phyloP scores from a whole-genome alignment of 1,140 invertebrate genomes.

The Bicyclus anynana region DNA sequence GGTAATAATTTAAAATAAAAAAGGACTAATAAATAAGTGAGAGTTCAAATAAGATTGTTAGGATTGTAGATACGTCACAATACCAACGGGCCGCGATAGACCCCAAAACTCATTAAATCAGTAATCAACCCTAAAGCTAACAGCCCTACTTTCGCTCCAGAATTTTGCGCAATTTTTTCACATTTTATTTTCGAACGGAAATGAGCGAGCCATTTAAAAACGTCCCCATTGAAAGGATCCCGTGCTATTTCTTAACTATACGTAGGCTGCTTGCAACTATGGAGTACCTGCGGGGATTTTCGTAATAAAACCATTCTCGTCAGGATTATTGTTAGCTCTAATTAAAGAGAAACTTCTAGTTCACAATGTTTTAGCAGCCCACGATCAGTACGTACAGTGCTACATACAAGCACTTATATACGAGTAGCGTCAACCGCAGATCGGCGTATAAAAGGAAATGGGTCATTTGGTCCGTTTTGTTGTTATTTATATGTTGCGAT shows the following conservation, averaged over 20 bases:
- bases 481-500: too few species aligned
- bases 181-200: constrained; percentile 46
- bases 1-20: too few species aligned
- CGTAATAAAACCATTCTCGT: constrained; percentile 22
- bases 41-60: too few species aligned
- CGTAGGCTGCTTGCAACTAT: constrained; percentile 26
- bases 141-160: constrained; percentile 14
- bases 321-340: constrained; percentile 25
- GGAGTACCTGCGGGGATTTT: constrained; percentile 35
- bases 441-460: constrained; percentile 16
- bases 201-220: constrained; percentile 45
- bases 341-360: constrained; percentile 21
- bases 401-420: too few species aligned
- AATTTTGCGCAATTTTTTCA: constrained; percentile 40
- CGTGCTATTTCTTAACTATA: constrained; percentile 37
- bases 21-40: too few species aligned
- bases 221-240: constrained; percentile 40
- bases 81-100: too few species aligned
- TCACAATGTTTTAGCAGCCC: too few species aligned
- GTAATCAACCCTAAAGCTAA: not conserved
- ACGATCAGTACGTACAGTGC: too few species aligned
- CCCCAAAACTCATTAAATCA: not conserved
- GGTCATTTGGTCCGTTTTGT: constrained; percentile 12
- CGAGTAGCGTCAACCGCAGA: constrained; percentile 19
- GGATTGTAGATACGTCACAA: too few species aligned